Evolutionary conservation across 2,797 vertebrate genomes (phyloP), one percentile per base, ranked within the genome.

Genomic region (Brachyrhaphis roseni): DNA sequence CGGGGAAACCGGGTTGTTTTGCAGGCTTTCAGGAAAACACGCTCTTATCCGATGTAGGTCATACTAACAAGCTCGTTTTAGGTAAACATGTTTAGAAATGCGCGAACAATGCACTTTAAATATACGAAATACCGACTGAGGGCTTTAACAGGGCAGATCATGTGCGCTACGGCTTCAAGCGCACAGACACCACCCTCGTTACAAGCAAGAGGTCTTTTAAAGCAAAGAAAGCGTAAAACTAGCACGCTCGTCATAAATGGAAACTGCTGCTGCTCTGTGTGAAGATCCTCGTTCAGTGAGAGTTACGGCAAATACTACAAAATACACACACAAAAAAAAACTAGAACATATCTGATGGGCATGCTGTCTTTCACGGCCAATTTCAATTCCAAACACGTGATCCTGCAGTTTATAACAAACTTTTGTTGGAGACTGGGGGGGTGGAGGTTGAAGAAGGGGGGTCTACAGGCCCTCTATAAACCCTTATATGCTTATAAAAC

Each of bases 401-500:
- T 98, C 97, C 91, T 94, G 96, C 96, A 90, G 97, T 98, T 98
- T 98, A 98, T 98, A 98, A 98, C 96, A 97, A 98, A 98, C 97
- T 99, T 99, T 98, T 97, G 97, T 97, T 97, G 97, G 97, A 97
- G 97, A 96, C 16, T 68, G 90, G 90, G 23, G 55, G 82, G 8
- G 70, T 13, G 66, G 66, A n/a, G 11, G 36, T 66, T 36, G 41
- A 26, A 64, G 43, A 59, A 43, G 80, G 91, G 45, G 45, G 45
- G 86, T 97, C 97, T 97, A 97, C 97, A 96, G 97, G 97, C 96
- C 97, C 97, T 98, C 98, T 96, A 98, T 99, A 99, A 99, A 99
- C 98, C 66, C 97, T 98, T 97, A 97, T 98, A 97, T 96, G 98
- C 98, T 98, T 99, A 99, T 99, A 99, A 99, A 99, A 99, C 97